Conservation (phyloP, 2,888 invertebrate genomes). For the Andrena flavipes region DNA sequence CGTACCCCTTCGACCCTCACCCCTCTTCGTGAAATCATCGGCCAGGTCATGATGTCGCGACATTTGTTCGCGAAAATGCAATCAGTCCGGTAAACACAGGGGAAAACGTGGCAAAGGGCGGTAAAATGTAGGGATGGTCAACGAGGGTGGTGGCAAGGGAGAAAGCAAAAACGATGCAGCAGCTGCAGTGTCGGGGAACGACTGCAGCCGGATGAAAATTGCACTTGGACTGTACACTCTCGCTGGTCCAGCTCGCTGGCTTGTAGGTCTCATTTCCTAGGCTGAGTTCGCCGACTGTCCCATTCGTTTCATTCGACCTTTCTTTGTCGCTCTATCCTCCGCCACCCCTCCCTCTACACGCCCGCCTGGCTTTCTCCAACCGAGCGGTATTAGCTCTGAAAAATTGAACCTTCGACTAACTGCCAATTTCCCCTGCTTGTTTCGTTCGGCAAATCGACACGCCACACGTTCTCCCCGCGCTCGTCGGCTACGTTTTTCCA, state of each 20-base stretch:
- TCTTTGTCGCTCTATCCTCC: slow-evolving; percentile 27
- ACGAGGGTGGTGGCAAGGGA: not conserved
- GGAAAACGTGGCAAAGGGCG: slow-evolving; percentile 41
- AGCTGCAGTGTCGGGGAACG: slow-evolving; percentile 43
- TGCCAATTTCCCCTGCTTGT: slow-evolving; percentile 74
- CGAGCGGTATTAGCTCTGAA: slow-evolving; percentile 69
- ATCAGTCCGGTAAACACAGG: slow-evolving; percentile 75
- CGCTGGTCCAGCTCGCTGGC: slow-evolving; percentile 63
- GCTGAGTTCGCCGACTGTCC: slow-evolving; percentile 45
- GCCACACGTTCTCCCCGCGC: slow-evolving; percentile 1
- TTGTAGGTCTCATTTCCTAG: slow-evolving; percentile 76
- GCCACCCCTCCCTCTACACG: slow-evolving; percentile 18
- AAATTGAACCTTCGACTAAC: slow-evolving; percentile 75
- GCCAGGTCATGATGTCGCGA: slow-evolving; percentile 68
- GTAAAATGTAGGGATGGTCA: slow-evolving; percentile 29
- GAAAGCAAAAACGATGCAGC: slow-evolving; percentile 42
- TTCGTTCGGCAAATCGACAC: slow-evolving; percentile 57
- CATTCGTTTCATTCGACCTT: slow-evolving; percentile 42
- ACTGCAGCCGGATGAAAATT: slow-evolving; percentile 71
- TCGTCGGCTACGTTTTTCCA: too few relatives aligned
- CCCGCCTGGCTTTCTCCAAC: slow-evolving; percentile 12
- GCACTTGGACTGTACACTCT: slow-evolving; percentile 68
- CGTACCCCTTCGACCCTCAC: not conserved
- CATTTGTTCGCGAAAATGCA: slow-evolving; percentile 77
- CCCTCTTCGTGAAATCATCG: slow-evolving; percentile 48